Base-by-base conservation (phyloP, 2,113 vertebrate species). In the Pelmatolapia mariae region DNA sequence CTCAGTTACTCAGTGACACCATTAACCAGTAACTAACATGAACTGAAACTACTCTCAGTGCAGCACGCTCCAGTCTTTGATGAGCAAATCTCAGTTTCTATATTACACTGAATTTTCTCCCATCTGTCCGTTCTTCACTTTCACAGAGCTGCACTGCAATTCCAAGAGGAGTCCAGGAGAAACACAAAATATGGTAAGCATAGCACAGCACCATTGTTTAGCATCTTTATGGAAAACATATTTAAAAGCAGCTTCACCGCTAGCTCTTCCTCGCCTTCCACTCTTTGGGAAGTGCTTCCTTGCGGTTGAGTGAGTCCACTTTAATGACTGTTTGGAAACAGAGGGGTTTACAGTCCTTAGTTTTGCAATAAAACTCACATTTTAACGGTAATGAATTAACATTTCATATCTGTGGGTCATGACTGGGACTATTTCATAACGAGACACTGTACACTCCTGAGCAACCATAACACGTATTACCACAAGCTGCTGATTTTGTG, bases 331-430 rank as follows among this genome's bases (percentile, higher is more conserved):
- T 24, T 71, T 71, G 36, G 1, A 2, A 71, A 71, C 12, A 71
- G n/a, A 71, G 7, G 5, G 5, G 12, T 40, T 43, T 71, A 71
- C 66, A 71, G 13, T 45, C 22, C 12, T 24, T 73, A 24, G 40
- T 71, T 71, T 43, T 71, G n/a, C n/a, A 43, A 43, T 71, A 43
- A 40, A 40, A 40, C 7, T 22, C 63, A 24, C 36, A 40, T 68
- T 40, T 40, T 24, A 16, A 24, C 0, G 0, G 1, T 24, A 68
- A 71, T 4, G 1, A 22, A 71, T 40, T 24, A 43, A 2, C 66
- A 43, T 9, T 0, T 43, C n/a, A 8, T 66, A n/a, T 66, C 61
- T 66, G 31, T 38, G 61, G 31, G 33, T 38, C 10, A 71, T 43
- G 36, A 1, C 11, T 40, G 36, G 2, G n/a, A 15, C 66, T 10